Evolutionary conservation across 2,113 vertebrate species (phyloP).

Genomic region (Colinus virginianus): DNA sequence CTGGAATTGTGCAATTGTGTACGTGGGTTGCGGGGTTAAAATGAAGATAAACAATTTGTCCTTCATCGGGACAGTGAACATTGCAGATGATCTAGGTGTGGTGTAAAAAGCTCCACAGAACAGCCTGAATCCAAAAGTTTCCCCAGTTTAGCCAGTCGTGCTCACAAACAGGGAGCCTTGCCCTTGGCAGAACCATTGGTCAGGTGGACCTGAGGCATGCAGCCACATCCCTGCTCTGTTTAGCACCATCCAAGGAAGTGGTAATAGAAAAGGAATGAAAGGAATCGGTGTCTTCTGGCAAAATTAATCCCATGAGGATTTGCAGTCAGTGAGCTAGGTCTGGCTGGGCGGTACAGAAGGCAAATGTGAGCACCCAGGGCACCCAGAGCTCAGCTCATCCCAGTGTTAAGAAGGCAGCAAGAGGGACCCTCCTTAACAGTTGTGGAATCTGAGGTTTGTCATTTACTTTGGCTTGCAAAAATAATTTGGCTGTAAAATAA

Average conservation of each 20-base stretch:
- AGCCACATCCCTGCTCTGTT: neutral
- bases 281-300: neutral
- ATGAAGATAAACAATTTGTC: conserved; percentile 33
- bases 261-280: conserved; percentile 54
- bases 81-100: conserved; percentile 23
- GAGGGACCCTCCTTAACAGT: neutral
- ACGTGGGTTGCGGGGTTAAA: neutral
- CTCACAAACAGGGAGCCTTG: neutral
- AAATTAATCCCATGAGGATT: conserved; percentile 29
- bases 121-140: neutral
- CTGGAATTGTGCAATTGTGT: neutral
- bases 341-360: neutral
- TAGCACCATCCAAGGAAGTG: neutral
- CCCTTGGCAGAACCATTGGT: neutral
- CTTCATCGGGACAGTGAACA: conserved; percentile 21
- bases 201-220: neutral
- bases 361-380: neutral
- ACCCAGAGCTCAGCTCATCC: neutral
- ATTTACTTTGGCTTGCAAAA: no score
- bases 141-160: neutral
- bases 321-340: neutral
- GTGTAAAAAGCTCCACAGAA: neutral
- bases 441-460: neutral
- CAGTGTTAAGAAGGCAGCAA: neutral
- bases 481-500: neutral